phyloP scores from a whole-genome alignment of 2,797 vertebrate genomes.

The Gymnocypris eckloni region DNA sequence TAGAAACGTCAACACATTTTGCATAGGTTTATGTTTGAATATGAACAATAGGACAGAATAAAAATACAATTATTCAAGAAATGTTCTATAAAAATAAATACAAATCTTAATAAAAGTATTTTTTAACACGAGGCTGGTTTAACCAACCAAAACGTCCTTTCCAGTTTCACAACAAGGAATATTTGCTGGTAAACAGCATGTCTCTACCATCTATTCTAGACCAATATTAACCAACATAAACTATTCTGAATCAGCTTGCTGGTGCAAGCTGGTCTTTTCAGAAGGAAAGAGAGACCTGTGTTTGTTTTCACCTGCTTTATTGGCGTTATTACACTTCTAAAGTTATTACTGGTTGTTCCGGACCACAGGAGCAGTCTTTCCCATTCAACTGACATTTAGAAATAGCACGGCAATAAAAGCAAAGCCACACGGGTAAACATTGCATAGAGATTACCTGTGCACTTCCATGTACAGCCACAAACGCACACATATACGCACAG shows the following conservation, averaged over 20 bases:
- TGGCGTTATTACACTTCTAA: conserved; percentile 23
- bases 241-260: neutral
- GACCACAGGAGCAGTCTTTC: conserved; percentile 39
- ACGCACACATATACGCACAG: conserved; percentile 41
- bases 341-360: conserved; percentile 43
- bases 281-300: neutral
- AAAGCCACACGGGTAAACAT: conserved; percentile 64
- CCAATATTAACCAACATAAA: neutral
- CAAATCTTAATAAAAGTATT: no score
- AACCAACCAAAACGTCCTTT: neutral
- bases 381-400: conserved; percentile 45
- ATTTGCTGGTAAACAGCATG: neutral
- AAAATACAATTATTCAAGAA: neutral
- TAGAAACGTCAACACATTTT: no score
- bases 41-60: neutral
- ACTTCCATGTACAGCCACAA: conserved; percentile 51
- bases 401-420: conserved; percentile 43
- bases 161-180: neutral
- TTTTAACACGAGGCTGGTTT: neutral
- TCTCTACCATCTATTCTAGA: neutral
- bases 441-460: conserved; percentile 60
- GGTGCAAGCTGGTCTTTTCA: neutral
- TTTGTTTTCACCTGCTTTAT: conserved; percentile 20
- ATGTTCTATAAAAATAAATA: neutral
- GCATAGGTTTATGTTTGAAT: no score